Evolutionary conservation across 1,140 invertebrate genomes (phyloP), one percentile per base, ranked within the genome.

Genomic region (Campoletis sonorensis): DNA sequence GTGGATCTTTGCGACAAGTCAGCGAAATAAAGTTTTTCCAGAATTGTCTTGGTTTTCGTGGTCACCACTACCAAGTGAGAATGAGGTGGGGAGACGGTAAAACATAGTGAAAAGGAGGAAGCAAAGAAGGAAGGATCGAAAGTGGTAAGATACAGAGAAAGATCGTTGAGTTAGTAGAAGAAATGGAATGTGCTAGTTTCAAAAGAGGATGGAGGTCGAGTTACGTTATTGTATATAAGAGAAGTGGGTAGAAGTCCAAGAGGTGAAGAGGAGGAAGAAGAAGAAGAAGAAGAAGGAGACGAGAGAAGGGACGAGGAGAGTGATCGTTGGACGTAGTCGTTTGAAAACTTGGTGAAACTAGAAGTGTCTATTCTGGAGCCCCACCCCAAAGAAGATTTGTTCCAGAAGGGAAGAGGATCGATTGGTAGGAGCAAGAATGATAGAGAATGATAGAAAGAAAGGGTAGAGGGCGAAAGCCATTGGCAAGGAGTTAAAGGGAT

Each of bases 21-120:
- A 90, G 88, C 88, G 86, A 83, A 87, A 90, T 88, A 89, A 90
- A 90, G 86, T 89, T 89, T 83, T 89, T 81, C 77, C 75, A 80
- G 76, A 79, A 76, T 30, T 33, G 30, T 16, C 2, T 40, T 27
- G 23, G 61, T 21, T 30, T 26, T 79, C 23, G 26, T 33, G 5
- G 23, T 23, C 33, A 49, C 58, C 54, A 33, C 23, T 49, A 23
- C 7, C 11, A 15, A 54, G 21, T 26, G 18, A 51, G 21, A 49
- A 73, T 51, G 40, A 27, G 71, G 2, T n/a, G 16, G n/a, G 33
- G 26, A 54, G 72, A n/a, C 8, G 26, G 45, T 33, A n/a, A 18
- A 30, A 70, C 23, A 64, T 15, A 2, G 30, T 33, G 67, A 21
- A 33, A 45, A 45, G 8, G 8, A 13, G 8, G 11, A 45, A 13